These are phyloP conservation scores for Cricetomys ansorgei DNA, from an alignment of 2,113 vertebrate genomes.

Conservation along the genomic window DNA sequence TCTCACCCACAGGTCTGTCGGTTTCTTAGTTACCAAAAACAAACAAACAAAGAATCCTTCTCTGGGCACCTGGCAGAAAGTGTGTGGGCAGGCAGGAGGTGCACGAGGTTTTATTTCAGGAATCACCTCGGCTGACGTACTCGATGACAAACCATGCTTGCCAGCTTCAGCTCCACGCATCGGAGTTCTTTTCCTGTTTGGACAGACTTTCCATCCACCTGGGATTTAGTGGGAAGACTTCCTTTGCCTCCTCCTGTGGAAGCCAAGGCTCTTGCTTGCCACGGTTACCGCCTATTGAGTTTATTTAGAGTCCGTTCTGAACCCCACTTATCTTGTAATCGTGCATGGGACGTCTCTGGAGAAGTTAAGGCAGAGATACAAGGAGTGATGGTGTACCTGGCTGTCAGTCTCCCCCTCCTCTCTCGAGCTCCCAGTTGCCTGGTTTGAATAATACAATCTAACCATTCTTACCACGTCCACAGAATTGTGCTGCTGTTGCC, in stretches of 20 bases:
- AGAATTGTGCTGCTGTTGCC: neutral
- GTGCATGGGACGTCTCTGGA: neutral
- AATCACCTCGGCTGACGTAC: neutral
- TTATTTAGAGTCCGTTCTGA: neutral
- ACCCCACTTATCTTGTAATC: rapidly evolving
- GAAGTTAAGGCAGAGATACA: neutral
- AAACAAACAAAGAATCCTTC: neutral
- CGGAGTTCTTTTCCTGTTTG: neutral
- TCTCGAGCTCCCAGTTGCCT: neutral
- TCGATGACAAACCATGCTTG: neutral
- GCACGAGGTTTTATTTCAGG: constrained; percentile 31
- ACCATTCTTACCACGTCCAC: neutral
- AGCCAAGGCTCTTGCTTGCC: too few relatives aligned
- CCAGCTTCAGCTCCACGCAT: neutral
- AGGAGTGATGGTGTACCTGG: neutral
- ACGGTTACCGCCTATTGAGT: neutral
- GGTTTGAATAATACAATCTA: neutral
- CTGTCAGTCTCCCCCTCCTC: neutral
- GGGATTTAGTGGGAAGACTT: neutral
- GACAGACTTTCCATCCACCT: neutral
- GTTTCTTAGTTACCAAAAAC: neutral
- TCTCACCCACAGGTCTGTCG: neutral
- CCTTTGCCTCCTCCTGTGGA: neutral
- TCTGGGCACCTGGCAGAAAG: neutral
- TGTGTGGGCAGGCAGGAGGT: neutral